phyloP scores from a whole-genome alignment of 1,140 invertebrate species.

The Colletes gigas region DNA sequence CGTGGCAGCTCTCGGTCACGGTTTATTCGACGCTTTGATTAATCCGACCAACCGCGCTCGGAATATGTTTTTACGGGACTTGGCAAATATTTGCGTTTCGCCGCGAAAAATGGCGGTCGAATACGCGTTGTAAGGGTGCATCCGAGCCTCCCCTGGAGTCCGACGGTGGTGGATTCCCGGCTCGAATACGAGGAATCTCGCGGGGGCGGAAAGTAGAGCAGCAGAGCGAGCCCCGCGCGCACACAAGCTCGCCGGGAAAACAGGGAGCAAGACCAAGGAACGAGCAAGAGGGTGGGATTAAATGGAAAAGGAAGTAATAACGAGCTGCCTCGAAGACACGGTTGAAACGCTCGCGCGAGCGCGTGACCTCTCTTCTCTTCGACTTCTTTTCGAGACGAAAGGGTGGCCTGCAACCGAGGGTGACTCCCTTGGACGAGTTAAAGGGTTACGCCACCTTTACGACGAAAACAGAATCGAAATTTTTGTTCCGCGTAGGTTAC shows the following conservation, averaged over 20 bases:
- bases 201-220: conserved; percentile 46
- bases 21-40: conserved; percentile 19
- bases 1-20: background rate
- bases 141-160: background rate
- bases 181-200: conserved; percentile 21
- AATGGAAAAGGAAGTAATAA: conserved; percentile 30
- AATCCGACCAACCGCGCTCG: background rate
- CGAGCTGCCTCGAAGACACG: conserved; percentile 3
- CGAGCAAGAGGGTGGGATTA: conserved; percentile 16
- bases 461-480: too few species aligned
- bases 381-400: conserved; percentile 12
- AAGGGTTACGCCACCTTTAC: background rate
- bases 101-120: conserved; percentile 28
- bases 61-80: background rate
- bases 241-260: background rate
- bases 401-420: background rate
- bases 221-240: background rate
- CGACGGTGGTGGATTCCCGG: conserved; percentile 3
- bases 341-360: background rate
- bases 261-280: background rate
- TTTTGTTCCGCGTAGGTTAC: too few species aligned
- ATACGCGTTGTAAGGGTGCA: conserved; percentile 14
- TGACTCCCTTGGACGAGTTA: conserved; percentile 25
- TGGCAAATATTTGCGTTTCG: conserved; percentile 45
- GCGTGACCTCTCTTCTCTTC: background rate